Base-by-base conservation (phyloP, 2,888 invertebrate species). In the Pachymerium ferrugineum region DNA sequence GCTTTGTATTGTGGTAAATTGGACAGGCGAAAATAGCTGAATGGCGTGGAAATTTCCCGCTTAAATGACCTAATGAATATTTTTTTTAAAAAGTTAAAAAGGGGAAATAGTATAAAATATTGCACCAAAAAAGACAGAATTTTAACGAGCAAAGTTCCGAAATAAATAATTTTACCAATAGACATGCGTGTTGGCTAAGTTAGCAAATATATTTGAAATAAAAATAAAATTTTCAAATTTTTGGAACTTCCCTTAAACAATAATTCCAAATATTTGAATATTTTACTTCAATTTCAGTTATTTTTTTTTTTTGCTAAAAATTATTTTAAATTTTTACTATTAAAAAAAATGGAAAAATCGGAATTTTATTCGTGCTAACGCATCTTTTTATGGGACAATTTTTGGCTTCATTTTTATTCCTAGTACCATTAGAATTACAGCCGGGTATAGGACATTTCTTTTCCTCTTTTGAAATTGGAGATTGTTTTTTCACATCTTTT, bases 11-110 rank as follows among this genome's bases (percentile, higher is more conserved):
- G 84, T 97, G 97, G 84, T 92, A 97, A 73, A 89, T 81, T 1
- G 97, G 97, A 80, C 97, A 97, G 25, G 94, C 93, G 82, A 94
- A 93, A 76, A 92, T 86, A 1, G 94, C 92, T 82, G 94, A 93
- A 84, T 97, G 97, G n/a, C 76, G 73, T 12, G 89, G 88, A 76
- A 89, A 86, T 79, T 88, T 88, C 12, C 95, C 95, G 76, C 92
- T 90, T 5, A 95, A 84, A 84, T 95, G 94, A 70, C 95, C 75
- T 75, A 70, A 12, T 16, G 16, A 31, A 54, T 16, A 31, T 29
- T 22, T 8, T 33, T 12, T 6, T 8, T 33, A 33, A 33, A 33
- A 33, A 8, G 12, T 33, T 8, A 33, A 33, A 8, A 33, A 8
- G 33, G 12, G 12, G 33, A 33, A 33, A 33, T 8, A 8, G 6